phyloP scores from a whole-genome alignment of 2,888 invertebrate genomes.

The Platycnemis pennipes region DNA sequence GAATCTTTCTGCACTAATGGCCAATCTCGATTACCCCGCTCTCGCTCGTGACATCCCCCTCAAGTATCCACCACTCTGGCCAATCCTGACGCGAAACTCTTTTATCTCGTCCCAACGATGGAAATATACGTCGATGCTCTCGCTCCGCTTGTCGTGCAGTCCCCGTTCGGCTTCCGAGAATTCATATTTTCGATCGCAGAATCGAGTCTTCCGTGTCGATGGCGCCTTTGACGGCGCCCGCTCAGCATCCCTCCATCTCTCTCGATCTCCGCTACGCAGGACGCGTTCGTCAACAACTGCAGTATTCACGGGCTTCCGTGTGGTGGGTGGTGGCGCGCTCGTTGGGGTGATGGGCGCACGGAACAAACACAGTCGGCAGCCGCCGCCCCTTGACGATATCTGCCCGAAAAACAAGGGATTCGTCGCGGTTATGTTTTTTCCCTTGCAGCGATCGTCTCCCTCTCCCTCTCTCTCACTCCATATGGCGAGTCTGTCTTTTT shows the following conservation, averaged over 20 bases:
- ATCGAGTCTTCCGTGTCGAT: neutral
- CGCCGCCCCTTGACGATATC: neutral
- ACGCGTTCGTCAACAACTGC: neutral
- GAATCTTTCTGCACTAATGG: neutral
- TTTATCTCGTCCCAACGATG: neutral
- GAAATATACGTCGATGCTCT: too few species aligned
- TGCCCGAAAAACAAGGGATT: neutral
- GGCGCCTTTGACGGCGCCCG: neutral
- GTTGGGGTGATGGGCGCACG: neutral
- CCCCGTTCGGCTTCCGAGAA: neutral
- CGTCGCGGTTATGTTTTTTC: neutral
- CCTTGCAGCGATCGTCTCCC: neutral
- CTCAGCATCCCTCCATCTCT: neutral
- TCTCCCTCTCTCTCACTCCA: too few species aligned
- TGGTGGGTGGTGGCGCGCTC: neutral
- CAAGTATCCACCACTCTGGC: neutral
- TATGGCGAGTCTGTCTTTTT: constrained; percentile 11
- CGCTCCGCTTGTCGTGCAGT: neutral
- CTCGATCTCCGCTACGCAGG: too few species aligned
- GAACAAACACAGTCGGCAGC: neutral
- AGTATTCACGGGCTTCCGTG: neutral
- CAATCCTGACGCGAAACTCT: neutral
- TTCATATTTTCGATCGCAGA: neutral
- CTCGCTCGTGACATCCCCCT: neutral
- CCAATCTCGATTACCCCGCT: neutral